Evolutionary conservation across 2,797 vertebrate genomes (phyloP).

Genomic region (Peromyscus melanophrys): DNA sequence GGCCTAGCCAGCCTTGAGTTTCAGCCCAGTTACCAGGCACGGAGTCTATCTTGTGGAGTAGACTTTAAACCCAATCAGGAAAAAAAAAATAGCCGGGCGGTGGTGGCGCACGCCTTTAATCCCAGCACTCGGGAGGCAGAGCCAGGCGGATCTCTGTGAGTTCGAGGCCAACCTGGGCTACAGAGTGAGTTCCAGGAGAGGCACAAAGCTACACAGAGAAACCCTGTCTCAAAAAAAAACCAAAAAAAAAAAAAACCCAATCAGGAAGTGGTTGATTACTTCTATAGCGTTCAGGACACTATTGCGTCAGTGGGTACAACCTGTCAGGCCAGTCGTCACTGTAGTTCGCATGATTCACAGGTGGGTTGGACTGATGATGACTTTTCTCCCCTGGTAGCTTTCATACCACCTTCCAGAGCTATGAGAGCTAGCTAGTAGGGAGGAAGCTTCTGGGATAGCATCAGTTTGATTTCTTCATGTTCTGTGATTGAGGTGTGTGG

Average conservation of each 20-base stretch:
- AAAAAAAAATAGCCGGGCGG: too few relatives aligned
- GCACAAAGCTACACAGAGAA: too few relatives aligned
- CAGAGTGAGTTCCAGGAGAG: too few relatives aligned
- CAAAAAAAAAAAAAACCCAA: too few relatives aligned
- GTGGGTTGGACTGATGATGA: neutral
- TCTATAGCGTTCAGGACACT: neutral
- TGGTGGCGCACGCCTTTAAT: too few relatives aligned
- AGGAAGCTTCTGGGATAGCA: neutral
- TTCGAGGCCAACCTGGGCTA: too few relatives aligned
- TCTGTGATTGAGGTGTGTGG: neutral
- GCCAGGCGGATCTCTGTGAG: too few relatives aligned
- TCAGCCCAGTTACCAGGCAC: neutral
- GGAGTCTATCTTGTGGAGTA: neutral
- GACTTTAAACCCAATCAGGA: too few relatives aligned
- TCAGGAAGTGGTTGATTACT: neutral
- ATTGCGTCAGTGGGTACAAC: neutral
- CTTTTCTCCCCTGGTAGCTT: too few relatives aligned
- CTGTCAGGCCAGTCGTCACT: neutral
- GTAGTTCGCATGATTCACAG: neutral
- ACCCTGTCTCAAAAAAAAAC: too few relatives aligned
- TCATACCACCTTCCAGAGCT: neutral
- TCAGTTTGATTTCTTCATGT: neutral
- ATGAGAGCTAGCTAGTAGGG: neutral
- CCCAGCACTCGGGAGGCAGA: too few relatives aligned
- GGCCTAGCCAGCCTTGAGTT: neutral